phyloP scores from a whole-genome alignment of 2,888 invertebrate species.

The Oeneis ivallda region DNA sequence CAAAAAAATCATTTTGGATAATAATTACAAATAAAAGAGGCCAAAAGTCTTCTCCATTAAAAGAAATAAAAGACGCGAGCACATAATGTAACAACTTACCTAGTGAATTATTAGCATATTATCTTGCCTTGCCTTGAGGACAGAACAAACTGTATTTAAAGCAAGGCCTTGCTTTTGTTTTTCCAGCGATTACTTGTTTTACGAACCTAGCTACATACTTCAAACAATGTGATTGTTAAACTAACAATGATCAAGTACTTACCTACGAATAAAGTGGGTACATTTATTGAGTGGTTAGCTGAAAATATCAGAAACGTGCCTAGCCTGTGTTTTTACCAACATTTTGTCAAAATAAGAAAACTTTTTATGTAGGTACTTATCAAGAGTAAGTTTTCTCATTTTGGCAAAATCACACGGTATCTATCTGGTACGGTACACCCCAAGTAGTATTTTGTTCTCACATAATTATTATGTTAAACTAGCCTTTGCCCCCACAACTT shows the following conservation, averaged over 20 bases:
- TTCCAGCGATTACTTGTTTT: slow-evolving; percentile 24
- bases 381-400: no score
- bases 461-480: no score
- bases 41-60: background rate
- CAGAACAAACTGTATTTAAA: slow-evolving; percentile 31
- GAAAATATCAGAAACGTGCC: background rate
- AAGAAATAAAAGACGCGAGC: background rate
- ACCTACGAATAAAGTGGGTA: background rate
- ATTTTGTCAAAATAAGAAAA: background rate
- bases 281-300: background rate
- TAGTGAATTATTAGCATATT: slow-evolving; percentile 16
- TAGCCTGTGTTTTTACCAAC: background rate
- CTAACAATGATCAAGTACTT: slow-evolving; percentile 1
- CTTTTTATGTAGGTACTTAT: no score
- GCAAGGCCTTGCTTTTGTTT: slow-evolving; percentile 30
- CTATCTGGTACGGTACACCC: no score
- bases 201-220: slow-evolving; percentile 8
- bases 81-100: slow-evolving; percentile 23
- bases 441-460: no score
- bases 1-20: background rate
- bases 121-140: slow-evolving; percentile 13
- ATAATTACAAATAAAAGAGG: slow-evolving; percentile 1
- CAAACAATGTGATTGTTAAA: slow-evolving; percentile 1
- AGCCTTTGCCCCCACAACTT: no score
- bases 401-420: no score